These are phyloP conservation scores for Euproctis similis DNA, from an alignment of 2,888 invertebrate species.

Conservation along the genomic window DNA sequence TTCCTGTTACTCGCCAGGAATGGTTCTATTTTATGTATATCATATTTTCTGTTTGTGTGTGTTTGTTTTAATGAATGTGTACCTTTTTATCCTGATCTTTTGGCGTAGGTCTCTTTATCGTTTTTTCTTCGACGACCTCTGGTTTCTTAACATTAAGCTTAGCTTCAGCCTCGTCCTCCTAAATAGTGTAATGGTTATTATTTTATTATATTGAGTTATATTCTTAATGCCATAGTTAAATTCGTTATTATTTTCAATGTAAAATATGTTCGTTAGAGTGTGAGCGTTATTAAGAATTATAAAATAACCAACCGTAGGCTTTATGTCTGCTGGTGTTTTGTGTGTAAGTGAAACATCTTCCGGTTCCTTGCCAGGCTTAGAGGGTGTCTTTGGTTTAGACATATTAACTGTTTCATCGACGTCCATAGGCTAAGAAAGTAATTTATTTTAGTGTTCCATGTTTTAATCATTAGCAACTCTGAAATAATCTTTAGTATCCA, in stretches of 20 bases:
- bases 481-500: not conserved
- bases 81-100: slow-evolving; percentile 54
- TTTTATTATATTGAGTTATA: slow-evolving; percentile 3
- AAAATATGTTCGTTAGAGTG: no score
- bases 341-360: slow-evolving; percentile 68
- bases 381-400: slow-evolving; percentile 53
- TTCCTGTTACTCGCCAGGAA: no score
- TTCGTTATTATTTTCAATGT: no score
- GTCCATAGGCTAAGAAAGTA: slow-evolving; percentile 55
- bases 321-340: slow-evolving; percentile 65
- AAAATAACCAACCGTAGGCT: slow-evolving; percentile 59
- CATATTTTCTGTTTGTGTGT: no score
- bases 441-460: slow-evolving; percentile 2
- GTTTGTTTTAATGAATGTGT: no score
- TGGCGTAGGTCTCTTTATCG: slow-evolving; percentile 56
- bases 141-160: slow-evolving; percentile 66
- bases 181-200: slow-evolving; percentile 20
- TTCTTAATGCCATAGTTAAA: no score
- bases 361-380: slow-evolving; percentile 56
- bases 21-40: no score
- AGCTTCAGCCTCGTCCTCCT: slow-evolving; percentile 66
- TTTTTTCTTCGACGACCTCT: slow-evolving; percentile 63
- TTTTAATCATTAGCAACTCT: not conserved
- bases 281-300: not conserved
- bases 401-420: slow-evolving; percentile 65